Conservation (phyloP, 2,888 invertebrate genomes). For the Glomeris marginata region DNA sequence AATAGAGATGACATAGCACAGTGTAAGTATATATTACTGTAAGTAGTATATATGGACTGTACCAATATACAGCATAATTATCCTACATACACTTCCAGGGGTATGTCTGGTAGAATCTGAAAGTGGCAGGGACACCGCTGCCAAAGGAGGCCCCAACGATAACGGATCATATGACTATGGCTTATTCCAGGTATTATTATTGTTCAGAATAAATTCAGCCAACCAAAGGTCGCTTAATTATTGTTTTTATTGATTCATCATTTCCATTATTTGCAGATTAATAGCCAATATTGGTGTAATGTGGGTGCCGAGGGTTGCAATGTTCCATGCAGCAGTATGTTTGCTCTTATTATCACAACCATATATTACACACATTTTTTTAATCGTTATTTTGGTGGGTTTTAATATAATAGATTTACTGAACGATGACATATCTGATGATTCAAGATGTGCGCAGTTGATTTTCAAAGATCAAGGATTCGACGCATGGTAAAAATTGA, state of each 20-base stretch:
- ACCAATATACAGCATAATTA: neutral
- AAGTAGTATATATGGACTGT: neutral
- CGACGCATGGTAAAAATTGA: slow-evolving; percentile 13
- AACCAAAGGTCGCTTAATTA: too few relatives aligned
- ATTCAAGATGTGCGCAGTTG: slow-evolving; percentile 48
- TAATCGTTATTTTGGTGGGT: neutral
- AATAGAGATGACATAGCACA: slow-evolving; percentile 2
- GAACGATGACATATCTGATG: slow-evolving; percentile 49
- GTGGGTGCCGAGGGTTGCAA: slow-evolving; percentile 37
- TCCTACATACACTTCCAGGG: too few relatives aligned
- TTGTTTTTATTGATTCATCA: too few relatives aligned
- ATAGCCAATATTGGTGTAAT: slow-evolving; percentile 55
- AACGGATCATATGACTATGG: slow-evolving; percentile 52
- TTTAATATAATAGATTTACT: slow-evolving; percentile 29
- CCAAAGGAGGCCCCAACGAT: slow-evolving; percentile 38
- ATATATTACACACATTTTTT: neutral
- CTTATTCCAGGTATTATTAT: slow-evolving; percentile 41
- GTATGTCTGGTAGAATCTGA: slow-evolving; percentile 58
- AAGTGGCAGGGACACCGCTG: slow-evolving; percentile 49
- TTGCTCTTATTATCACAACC: too few relatives aligned
- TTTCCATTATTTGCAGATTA: slow-evolving; percentile 28
- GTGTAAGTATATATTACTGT: slow-evolving; percentile 4
- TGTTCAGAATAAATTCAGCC: too few relatives aligned
- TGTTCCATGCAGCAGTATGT: too few relatives aligned
- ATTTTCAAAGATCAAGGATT: slow-evolving; percentile 30